A percentile compares a stretch with the other conserved stretches of the same genome.
These are phyloP conservation scores for Zoroaster sp. DNA, from an alignment of 53 echinoderm and acorn worm species.

Conservation along the genomic window DNA sequence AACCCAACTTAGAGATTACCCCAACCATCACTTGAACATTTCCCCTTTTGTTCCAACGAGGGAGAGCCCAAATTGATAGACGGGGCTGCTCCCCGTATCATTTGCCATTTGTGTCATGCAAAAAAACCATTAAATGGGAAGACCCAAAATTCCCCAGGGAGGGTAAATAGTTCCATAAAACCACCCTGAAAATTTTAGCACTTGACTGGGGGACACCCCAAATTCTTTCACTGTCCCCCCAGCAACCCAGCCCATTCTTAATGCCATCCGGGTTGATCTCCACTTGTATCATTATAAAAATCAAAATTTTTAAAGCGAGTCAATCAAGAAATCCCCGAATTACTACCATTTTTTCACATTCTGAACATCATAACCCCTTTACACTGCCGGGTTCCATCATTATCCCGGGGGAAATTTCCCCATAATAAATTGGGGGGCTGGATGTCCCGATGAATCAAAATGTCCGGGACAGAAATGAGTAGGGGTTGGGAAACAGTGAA, in stretches of 20 bases:
- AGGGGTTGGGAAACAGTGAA: background rate
- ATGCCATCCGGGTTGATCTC: too few relatives aligned
- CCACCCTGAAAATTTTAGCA: background rate
- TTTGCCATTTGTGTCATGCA: background rate
- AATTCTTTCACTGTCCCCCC: too few relatives aligned
- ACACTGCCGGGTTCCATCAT: too few relatives aligned
- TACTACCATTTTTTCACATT: background rate
- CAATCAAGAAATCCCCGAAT: background rate
- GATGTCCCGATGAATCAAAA: background rate
- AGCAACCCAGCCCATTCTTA: too few relatives aligned
- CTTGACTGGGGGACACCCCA: too few relatives aligned
- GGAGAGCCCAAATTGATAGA: background rate
- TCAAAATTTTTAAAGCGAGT: background rate
- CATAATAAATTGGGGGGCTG: background rate
- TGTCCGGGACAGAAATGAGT: background rate
- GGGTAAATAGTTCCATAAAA: background rate
- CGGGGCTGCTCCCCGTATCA: background rate
- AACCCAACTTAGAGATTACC: background rate
- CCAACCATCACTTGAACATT: background rate
- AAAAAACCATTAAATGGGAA: background rate
- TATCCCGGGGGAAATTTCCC: background rate
- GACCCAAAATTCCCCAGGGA: background rate
- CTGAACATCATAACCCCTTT: background rate
- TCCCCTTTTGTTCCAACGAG: background rate
- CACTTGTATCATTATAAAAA: background rate